Percentiles rank a stretch among this genome's conserved stretches.
These are phyloP conservation scores for Labrus mixtus DNA, from an alignment of 2,113 vertebrate genomes.

Conservation along the genomic window DNA sequence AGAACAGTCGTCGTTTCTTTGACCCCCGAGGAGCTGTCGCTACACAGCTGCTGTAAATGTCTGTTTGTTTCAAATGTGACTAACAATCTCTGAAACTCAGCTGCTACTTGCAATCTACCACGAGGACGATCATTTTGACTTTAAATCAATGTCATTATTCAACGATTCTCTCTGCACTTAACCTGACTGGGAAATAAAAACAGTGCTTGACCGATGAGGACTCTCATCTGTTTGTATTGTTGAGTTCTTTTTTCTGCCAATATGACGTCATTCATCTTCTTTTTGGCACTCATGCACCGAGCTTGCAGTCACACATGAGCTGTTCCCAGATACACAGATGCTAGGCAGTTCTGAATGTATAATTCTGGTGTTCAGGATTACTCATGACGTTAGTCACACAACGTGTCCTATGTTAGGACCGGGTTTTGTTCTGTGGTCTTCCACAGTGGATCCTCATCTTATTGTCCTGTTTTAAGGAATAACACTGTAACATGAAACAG, in stretches of 20 bases:
- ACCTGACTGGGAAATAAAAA: not conserved
- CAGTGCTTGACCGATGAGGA: too few species aligned
- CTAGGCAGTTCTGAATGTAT: slow-evolving; percentile 11
- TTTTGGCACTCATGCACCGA: not conserved
- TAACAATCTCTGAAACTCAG: slow-evolving; percentile 22
- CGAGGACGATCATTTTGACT: not conserved
- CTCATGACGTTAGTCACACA: slow-evolving; percentile 17
- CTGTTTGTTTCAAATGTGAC: slow-evolving; percentile 26
- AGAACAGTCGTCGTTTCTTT: slow-evolving; percentile 8
- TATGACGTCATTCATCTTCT: not conserved
- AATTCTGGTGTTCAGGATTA: slow-evolving; percentile 19
- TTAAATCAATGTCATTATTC: not conserved
- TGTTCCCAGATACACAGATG: slow-evolving; percentile 1
- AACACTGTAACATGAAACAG: slow-evolving; percentile 30
- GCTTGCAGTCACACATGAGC: not conserved
- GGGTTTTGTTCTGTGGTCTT: slow-evolving; percentile 15
- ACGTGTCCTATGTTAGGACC: not conserved
- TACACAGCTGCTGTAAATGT: slow-evolving; percentile 5
- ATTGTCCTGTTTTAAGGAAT: slow-evolving; percentile 8
- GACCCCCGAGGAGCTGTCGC: slow-evolving; percentile 19
- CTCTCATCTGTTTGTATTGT: too few species aligned
- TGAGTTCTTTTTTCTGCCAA: not conserved
- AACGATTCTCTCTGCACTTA: not conserved
- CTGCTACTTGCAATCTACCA: slow-evolving; percentile 3
- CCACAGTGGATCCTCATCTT: too few species aligned